A percentile compares a stretch with the other conserved stretches of the same genome.
These are phyloP conservation scores for Dipodomys ordii DNA, from an alignment of 2,113 vertebrate species.

Conservation along the genomic window DNA sequence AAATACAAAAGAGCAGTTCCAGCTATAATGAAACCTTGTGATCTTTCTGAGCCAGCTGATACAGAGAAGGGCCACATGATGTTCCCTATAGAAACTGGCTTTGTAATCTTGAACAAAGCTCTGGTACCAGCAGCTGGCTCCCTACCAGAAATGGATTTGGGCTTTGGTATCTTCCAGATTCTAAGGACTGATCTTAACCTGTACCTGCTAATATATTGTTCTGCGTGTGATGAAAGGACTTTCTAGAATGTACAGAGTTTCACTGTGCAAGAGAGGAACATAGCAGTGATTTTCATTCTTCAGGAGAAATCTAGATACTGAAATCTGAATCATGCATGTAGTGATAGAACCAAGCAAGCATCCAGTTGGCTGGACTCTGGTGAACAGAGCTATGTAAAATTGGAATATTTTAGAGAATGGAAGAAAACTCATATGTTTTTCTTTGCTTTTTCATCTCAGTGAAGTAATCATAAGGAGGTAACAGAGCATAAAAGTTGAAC, in stretches of 20 bases:
- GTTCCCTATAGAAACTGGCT: background rate
- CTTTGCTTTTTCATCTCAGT: slow-evolving; percentile 15
- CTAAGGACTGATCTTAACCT: background rate
- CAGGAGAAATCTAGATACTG: background rate
- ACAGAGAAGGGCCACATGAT: background rate
- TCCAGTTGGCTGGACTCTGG: background rate
- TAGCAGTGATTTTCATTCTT: background rate
- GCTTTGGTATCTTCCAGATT: slow-evolving; percentile 13
- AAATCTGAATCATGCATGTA: background rate
- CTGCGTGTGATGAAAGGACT: background rate
- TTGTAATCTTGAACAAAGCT: background rate
- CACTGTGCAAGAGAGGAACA: background rate
- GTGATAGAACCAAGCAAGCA: background rate
- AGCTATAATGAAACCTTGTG: background rate
- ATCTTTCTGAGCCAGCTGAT: background rate
- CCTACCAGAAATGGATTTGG: background rate
- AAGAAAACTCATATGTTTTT: slow-evolving; percentile 7
- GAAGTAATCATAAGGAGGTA: background rate
- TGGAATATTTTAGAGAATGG: slow-evolving; percentile 1
- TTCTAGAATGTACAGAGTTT: background rate
- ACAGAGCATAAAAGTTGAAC: background rate
- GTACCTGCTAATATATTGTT: background rate
- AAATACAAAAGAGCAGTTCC: background rate
- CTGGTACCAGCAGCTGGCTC: background rate
- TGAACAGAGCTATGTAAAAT: slow-evolving; percentile 5